Conservation (phyloP, 1,140 invertebrate species). For the Helicoverpa zea region DNA sequence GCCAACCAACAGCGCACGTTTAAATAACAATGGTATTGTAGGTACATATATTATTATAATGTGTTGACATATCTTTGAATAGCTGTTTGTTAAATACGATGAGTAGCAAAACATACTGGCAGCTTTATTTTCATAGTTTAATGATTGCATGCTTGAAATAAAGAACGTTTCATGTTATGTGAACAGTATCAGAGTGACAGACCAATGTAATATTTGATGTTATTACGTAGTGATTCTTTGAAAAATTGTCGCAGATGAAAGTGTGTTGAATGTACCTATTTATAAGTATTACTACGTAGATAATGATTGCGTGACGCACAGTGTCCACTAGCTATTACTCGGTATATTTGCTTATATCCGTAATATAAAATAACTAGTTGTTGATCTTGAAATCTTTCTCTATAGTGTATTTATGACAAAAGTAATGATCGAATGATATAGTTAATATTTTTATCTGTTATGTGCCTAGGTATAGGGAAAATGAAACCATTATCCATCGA, state of each 20-base stretch:
- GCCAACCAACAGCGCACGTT: constrained; percentile 17
- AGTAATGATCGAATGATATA: too few species aligned
- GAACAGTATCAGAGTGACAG: neutral
- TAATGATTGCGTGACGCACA: too few species aligned
- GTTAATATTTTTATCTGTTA: too few species aligned
- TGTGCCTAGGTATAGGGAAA: neutral
- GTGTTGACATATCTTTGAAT: constrained; percentile 35
- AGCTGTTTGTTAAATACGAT: constrained; percentile 36
- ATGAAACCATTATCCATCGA: constrained; percentile 34
- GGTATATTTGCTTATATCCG: too few species aligned
- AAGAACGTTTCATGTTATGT: neutral
- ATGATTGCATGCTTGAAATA: neutral
- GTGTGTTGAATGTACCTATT: neutral
- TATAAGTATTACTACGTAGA: neutral
- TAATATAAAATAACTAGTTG: too few species aligned
- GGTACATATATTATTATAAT: constrained; percentile 17
- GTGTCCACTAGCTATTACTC: too few species aligned
- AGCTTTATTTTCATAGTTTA: neutral
- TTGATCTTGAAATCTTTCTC: too few species aligned
- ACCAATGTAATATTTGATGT: neutral
- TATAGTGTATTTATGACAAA: too few species aligned
- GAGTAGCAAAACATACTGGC: constrained; percentile 27
- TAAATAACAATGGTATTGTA: constrained; percentile 39
- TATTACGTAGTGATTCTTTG: neutral
- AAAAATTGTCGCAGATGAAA: constrained; percentile 6